A percentile compares a stretch with the other conserved stretches of the same genome.
These are phyloP conservation scores for human (Homo sapiens) DNA, from an alignment of 2,113 vertebrate genomes.

Conservation along the genomic window GRCh38 chr6:134448501-134449000, in stretches of 20 bases:
- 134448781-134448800: background rate
- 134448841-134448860: background rate
- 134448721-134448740: background rate
- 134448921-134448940: background rate
- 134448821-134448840: background rate
- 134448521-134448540: background rate
- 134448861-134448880: background rate
- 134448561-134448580: background rate
- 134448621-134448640: background rate
- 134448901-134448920: background rate
- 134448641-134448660: background rate
- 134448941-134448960: background rate
- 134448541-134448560: background rate
- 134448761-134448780: background rate
- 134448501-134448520: background rate
- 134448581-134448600: background rate
- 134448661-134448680: background rate
- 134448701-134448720: background rate
- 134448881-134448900: background rate
- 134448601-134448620: background rate
- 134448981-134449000: background rate
- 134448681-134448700: background rate
- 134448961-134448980: background rate
- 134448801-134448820: background rate
- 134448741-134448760: background rate